Conservation (phyloP, 2,113 vertebrate species). For the Plecturocebus donacophilus region DNA sequence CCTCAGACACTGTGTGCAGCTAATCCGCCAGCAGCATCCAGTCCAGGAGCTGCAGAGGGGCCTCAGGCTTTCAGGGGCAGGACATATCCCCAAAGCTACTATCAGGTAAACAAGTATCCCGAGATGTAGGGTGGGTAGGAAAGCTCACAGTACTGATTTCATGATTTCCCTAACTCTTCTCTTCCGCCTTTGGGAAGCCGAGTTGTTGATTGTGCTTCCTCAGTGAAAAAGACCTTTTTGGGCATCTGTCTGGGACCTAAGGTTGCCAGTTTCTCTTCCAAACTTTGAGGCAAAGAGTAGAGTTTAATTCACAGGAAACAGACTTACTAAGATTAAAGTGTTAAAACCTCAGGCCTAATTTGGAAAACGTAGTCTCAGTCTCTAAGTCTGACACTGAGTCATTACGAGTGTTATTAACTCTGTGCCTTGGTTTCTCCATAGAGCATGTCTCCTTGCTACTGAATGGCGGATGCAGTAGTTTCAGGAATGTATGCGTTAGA, state of each 20-base stretch:
- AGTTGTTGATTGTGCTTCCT: not conserved
- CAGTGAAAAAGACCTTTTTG: not conserved
- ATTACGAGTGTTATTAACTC: not conserved
- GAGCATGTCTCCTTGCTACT: not conserved
- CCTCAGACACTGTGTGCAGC: not conserved
- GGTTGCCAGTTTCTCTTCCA: not conserved
- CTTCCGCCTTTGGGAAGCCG: not conserved
- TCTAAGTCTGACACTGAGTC: not conserved
- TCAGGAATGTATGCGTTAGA: not conserved
- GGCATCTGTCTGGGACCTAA: not conserved
- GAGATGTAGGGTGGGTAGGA: not conserved
- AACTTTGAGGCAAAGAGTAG: not conserved
- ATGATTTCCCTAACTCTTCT: not conserved
- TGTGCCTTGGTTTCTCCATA: not conserved
- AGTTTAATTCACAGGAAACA: not conserved
- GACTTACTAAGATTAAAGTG: not conserved
- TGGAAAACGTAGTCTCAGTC: not conserved
- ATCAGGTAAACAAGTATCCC: not conserved
- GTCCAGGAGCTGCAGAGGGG: not conserved
- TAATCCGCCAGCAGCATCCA: not conserved
- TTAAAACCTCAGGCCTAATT: not conserved
- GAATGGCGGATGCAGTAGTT: not conserved
- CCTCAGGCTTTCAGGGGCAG: not conserved
- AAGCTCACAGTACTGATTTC: not conserved
- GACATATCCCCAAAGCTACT: not conserved